A percentile compares a stretch with the other conserved stretches of the same genome.
Conservation (phyloP, 2,888 invertebrate species). For the Dasypogon diadema region DNA sequence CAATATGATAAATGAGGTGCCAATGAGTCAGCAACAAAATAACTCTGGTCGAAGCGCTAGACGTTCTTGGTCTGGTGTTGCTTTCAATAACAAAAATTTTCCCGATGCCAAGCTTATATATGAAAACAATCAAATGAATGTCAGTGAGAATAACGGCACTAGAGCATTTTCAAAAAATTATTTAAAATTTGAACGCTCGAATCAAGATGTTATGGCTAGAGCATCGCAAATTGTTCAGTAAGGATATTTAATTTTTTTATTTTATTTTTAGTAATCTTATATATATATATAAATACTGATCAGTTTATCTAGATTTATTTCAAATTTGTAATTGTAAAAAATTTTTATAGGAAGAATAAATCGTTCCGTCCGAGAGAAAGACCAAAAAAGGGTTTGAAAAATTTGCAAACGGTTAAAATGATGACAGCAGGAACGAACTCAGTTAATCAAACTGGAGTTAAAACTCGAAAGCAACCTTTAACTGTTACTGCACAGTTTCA, state of each 20-base stretch:
- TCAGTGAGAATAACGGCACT: conserved; percentile 60
- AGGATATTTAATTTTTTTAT: conserved; percentile 69
- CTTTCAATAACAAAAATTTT: conserved; percentile 62
- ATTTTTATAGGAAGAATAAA: conserved; percentile 84
- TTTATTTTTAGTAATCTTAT: conserved; percentile 60
- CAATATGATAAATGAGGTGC: conserved; percentile 58
- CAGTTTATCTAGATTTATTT: conserved; percentile 32
- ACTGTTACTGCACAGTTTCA: conserved; percentile 97
- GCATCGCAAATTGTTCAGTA: conserved; percentile 91
- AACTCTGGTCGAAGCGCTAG: conserved; percentile 58
- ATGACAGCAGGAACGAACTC: conserved; percentile 74
- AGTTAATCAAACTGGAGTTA: conserved; percentile 66
- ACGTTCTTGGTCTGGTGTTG: conserved; percentile 61
- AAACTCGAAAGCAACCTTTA: conserved; percentile 86
- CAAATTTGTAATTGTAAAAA: conserved; percentile 25
- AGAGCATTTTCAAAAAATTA: conserved; percentile 59
- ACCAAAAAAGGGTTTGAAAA: conserved; percentile 88
- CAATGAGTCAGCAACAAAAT: conserved; percentile 56
- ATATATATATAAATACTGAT: not conserved
- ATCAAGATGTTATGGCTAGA: conserved; percentile 83
- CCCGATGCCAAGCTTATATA: conserved; percentile 61
- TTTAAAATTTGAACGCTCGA: conserved; percentile 60
- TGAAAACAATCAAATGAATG: conserved; percentile 59
- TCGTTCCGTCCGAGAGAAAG: conserved; percentile 89
- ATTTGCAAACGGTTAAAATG: conserved; percentile 92